Evolutionary conservation across 2,113 vertebrate genomes (phyloP), one percentile per base, ranked within the genome.

Genomic region (Festucalex cinctus): DNA sequence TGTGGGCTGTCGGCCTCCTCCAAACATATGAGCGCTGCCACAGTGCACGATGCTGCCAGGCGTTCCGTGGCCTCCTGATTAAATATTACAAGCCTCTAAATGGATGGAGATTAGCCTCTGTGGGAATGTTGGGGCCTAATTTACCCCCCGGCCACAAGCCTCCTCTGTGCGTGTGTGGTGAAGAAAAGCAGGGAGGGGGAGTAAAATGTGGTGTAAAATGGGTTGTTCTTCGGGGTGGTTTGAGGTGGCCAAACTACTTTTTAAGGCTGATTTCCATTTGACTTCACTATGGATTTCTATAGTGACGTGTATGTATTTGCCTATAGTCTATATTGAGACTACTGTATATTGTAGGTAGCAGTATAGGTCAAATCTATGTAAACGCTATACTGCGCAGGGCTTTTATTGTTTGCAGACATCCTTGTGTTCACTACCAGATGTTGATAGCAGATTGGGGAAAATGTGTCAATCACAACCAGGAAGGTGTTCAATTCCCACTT

Each of bases 1-100:
- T 78, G 78, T 79, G 85, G 85, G 86, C 86, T 78, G 36, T 9
- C 13, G 77, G 70, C 80, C 83, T 85, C 78, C 83, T 69, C 72
- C 78, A 71, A 91, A 86, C 87, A 84, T 90, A 88, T 83, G 84
- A 89, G 70, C 71, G 54, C 61, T 73, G 86, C 82, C 86, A 81
- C 74, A 73, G 79, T 73, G 73, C 71, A 69, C 78, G 71, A 74
- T 13, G 68, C 81, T 78, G 78, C 75, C 77, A 88, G 85, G 74
- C n/a, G 75, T 81, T 78, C 78, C 75, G 58, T 74, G 63, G 79
- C 83, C 74, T 86, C 68, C 76, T 90, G 85, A 91, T 90, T 90
- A 90, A 91, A 90, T 91, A 89, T 91, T 90, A 88, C 89, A 88
- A 79, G 71, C 74, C 78, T 77, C 84, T 88, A 90, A 90, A 89